Percentiles rank a stretch among this genome's conserved stretches.
These are phyloP conservation scores for Dinoponera quadriceps DNA, from an alignment of 1,140 invertebrate genomes.

Conservation along the genomic window DNA sequence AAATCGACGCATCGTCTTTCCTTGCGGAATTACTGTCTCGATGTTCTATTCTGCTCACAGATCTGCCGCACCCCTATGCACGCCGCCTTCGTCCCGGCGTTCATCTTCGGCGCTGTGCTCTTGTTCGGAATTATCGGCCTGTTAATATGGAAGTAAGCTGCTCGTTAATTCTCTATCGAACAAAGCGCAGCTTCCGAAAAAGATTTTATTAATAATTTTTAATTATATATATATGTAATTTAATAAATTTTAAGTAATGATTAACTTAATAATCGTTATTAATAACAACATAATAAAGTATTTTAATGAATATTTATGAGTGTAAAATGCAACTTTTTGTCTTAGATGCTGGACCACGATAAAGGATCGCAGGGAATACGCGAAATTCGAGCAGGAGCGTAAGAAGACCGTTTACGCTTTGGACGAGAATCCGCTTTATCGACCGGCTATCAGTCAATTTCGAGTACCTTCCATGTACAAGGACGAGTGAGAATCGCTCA, in stretches of 20 bases:
- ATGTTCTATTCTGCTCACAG: constrained; percentile 11
- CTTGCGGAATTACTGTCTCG: background rate
- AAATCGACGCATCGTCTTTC: background rate
- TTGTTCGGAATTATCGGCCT: constrained; percentile 13
- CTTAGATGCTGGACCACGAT: constrained; percentile 48
- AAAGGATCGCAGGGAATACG: constrained; percentile 71
- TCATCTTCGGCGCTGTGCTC: background rate
- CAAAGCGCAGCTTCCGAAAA: no score
- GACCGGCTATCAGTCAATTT: constrained; percentile 64
- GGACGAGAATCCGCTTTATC: constrained; percentile 74
- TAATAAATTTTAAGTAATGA: no score
- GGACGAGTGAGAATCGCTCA: constrained; percentile 60
- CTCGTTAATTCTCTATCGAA: no score
- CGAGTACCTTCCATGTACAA: constrained; percentile 70
- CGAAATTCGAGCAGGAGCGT: constrained; percentile 71
- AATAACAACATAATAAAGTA: background rate
- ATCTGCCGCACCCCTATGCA: constrained; percentile 29
- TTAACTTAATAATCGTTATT: background rate
- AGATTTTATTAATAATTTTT: no score
- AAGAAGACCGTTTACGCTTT: constrained; percentile 70
- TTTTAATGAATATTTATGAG: background rate
- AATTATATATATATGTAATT: no score
- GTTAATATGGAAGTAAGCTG: constrained; percentile 67
- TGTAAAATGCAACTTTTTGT: background rate
- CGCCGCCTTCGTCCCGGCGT: background rate